Percentiles rank a stretch among this genome's conserved stretches.
These are phyloP conservation scores for Dysdera silvatica DNA, from an alignment of 1,140 invertebrate species.

Conservation along the genomic window DNA sequence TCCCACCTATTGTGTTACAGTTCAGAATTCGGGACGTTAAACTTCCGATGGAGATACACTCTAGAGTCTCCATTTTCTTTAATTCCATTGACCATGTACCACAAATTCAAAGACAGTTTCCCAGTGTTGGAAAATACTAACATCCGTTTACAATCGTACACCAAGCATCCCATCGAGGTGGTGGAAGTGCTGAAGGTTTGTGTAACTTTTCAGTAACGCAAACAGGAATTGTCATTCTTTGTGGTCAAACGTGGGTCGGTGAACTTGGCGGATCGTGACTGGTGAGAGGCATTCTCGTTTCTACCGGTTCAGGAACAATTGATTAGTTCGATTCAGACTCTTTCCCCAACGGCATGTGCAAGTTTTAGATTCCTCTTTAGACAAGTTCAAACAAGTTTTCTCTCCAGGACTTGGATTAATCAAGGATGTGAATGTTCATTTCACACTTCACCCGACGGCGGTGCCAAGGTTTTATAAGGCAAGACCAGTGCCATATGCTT, in stretches of 20 bases:
- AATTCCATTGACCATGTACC: not conserved
- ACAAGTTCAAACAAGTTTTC: not conserved
- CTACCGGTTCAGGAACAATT: too few relatives aligned
- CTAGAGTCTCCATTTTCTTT: not conserved
- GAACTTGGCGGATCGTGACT: too few relatives aligned
- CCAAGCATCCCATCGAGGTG: not conserved
- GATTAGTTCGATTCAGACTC: not conserved
- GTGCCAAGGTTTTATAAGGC: slow-evolving; percentile 22
- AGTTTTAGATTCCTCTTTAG: not conserved
- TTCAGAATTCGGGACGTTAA: not conserved
- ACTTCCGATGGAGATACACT: not conserved
- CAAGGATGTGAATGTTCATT: not conserved
- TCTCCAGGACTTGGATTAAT: not conserved
- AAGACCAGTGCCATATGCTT: not conserved
- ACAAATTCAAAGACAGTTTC: not conserved
- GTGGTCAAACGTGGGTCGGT: too few relatives aligned
- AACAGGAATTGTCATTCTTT: not conserved
- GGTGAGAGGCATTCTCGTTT: too few relatives aligned
- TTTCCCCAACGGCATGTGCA: not conserved
- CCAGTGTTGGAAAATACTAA: not conserved
- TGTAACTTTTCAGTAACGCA: not conserved
- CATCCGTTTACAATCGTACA: not conserved
- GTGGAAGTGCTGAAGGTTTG: not conserved
- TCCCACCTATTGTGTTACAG: not conserved
- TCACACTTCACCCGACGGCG: not conserved